These are phyloP conservation scores for Triops cancriformis DNA, from an alignment of 1,140 invertebrate species.

Conservation along the genomic window DNA sequence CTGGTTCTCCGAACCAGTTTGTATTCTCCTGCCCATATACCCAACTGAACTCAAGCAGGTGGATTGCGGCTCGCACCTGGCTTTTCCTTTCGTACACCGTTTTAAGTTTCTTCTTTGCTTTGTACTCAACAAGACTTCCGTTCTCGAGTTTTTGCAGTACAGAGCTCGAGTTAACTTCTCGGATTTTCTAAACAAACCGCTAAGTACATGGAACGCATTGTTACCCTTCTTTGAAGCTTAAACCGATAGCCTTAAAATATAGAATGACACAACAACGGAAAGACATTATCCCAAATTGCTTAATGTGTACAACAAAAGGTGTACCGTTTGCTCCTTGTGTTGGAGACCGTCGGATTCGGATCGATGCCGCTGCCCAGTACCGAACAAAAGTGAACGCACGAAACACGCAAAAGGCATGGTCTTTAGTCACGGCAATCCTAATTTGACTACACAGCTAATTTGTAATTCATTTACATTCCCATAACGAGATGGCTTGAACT, in stretches of 20 bases:
- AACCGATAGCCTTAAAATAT: not conserved
- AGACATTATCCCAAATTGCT: not conserved
- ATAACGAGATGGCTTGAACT: not conserved
- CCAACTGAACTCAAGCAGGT: not conserved
- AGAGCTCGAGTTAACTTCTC: not conserved
- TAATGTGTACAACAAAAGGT: not conserved
- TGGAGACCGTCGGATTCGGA: not conserved
- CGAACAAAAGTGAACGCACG: not conserved
- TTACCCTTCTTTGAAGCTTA: not conserved
- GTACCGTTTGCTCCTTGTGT: not conserved
- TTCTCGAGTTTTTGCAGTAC: not conserved
- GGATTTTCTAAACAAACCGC: not conserved
- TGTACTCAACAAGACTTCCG: not conserved
- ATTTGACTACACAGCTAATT: not conserved
- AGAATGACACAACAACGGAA: not conserved
- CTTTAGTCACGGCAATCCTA: slow-evolving; percentile 9
- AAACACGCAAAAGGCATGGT: slow-evolving; percentile 13
- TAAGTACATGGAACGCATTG: not conserved
- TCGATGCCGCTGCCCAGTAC: not conserved
- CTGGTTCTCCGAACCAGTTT: not conserved
- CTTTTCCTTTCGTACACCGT: not conserved
- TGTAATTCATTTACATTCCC: not conserved
- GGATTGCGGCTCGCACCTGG: not conserved
- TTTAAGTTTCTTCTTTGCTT: not conserved
- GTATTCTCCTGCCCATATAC: not conserved